Evolutionary conservation across 2,113 vertebrate genomes (phyloP), one percentile per base, ranked within the genome.

Genomic region (Rhinichthys klamathensis): DNA sequence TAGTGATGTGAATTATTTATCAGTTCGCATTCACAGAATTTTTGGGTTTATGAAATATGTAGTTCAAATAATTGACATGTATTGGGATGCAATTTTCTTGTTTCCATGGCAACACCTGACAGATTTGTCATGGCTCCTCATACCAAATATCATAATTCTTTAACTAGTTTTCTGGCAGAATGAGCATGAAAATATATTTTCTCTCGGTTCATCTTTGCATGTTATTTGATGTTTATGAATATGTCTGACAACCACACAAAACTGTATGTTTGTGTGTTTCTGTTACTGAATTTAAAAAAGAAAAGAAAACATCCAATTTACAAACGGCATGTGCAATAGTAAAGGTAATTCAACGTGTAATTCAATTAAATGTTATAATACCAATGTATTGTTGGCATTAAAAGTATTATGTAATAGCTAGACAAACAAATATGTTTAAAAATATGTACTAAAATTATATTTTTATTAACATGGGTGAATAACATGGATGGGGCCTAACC

Each of bases 1-100:
- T 82, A 16, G 41, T 69, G 61, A 81, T 46, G 16, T 81, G 38
- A 51, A 51, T 67, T 49, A 65, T 80, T 80, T 65, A 69, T 69
- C 18, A 32, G 61, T 32, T 67, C 67, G 21, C 79, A 49, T 41
- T 81, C 61, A 35, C 27, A 69, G 4, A 9, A 81, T 81, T 49
- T 67, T 23, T 8, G 41, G 41, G 10, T 81, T 67, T 67, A 27
- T 49, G 16, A 67, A 46, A 81, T 77, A 77, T 54, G 44, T 49
- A 27, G 23, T 63, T 80, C n/a, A 80, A 65, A 80, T 65, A 80
- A 63, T 80, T 65, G 16, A 49, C n/a, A 21, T 46, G 16, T 7
- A 49, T 49, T 80, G 46, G 16, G 8, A 63, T 21, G 23, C 56
- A 16, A 13, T 23, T 60, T 38, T 61, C 60, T 80, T 44, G 78